Conservation (phyloP, 2,113 vertebrate genomes). For the Pseudonaja textilis region DNA sequence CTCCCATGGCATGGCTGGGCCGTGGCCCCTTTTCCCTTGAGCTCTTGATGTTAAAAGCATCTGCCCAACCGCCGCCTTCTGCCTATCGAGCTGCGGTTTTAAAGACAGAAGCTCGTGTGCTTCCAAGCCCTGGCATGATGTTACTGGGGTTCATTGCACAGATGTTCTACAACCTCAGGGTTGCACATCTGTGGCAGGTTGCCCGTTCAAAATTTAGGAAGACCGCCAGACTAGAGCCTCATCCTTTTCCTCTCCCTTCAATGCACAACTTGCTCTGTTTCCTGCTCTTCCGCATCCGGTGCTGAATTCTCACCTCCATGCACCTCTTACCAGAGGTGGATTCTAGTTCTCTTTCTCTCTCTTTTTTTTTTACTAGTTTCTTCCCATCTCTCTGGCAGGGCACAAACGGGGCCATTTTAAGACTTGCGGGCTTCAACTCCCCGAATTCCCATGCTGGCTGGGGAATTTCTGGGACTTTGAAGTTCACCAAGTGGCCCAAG, state of each 20-base stretch:
- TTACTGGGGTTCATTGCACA: neutral
- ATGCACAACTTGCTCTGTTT: neutral
- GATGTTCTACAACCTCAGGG: too few species aligned
- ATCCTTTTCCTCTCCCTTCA: neutral
- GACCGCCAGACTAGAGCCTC: accelerated
- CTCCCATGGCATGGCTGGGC: constrained; percentile 52
- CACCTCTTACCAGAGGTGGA: neutral
- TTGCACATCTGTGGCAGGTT: neutral
- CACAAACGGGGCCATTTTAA: neutral
- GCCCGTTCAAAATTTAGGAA: neutral
- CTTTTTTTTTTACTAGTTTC: too few species aligned
- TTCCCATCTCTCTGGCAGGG: neutral
- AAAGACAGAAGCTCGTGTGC: neutral
- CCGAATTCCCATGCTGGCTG: too few species aligned
- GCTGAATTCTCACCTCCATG: neutral
- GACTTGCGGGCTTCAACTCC: neutral
- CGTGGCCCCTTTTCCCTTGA: neutral
- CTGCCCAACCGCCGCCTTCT: neutral
- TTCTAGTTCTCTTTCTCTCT: neutral
- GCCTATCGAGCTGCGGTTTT: neutral
- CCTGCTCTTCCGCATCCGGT: neutral
- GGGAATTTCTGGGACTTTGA: neutral
- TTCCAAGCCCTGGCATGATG: neutral
- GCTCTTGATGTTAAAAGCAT: neutral
- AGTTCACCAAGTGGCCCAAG: neutral